phyloP scores from a whole-genome alignment of 64 coral and sea anemone genomes.

The Porites australiensis region DNA sequence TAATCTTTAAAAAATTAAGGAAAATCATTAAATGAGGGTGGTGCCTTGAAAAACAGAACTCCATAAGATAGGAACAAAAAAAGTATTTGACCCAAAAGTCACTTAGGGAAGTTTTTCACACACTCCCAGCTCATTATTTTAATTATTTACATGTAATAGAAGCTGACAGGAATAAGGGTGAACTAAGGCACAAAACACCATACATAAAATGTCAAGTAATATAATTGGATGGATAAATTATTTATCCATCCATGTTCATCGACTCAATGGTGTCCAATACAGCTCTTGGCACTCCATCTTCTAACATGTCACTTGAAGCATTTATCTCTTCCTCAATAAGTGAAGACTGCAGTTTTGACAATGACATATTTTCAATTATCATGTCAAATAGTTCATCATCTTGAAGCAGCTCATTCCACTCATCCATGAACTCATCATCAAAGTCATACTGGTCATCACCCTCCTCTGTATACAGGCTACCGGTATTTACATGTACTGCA shows the following conservation, averaged over 20 bases:
- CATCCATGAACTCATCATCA: slow-evolving; percentile 9
- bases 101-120: no score
- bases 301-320: background rate
- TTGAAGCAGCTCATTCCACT: background rate
- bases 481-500: slow-evolving; percentile 23
- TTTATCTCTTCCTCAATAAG: slow-evolving; percentile 18
- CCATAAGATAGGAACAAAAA: no score
- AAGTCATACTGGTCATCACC: background rate
- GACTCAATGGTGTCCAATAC: background rate
- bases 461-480: background rate
- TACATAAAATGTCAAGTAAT: no score
- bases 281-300: slow-evolving; percentile 2
- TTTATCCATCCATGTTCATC: background rate
- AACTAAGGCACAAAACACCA: no score
- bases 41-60: no score
- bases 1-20: no score
- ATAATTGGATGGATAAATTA: no score
- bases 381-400: slow-evolving; percentile 8
- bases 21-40: no score
- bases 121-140: no score
- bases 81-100: no score
- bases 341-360: background rate
- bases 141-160: no score
- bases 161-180: no score
- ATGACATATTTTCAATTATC: background rate